A percentile compares a stretch with the other conserved stretches of the same genome.
These are phyloP conservation scores for Calyptomena viridis DNA, from an alignment of 2,113 vertebrate species.

Conservation along the genomic window DNA sequence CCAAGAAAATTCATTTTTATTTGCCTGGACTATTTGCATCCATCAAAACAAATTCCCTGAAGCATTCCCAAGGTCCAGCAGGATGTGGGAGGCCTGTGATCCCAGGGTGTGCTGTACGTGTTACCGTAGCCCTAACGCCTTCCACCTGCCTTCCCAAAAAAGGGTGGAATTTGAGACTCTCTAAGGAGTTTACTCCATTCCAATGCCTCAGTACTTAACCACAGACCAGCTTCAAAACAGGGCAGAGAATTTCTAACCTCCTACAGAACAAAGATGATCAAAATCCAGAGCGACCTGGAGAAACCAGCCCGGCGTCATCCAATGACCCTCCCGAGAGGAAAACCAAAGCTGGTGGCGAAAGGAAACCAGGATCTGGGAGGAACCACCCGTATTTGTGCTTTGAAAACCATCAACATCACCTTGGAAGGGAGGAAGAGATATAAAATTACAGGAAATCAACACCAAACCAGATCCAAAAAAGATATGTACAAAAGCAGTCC, in stretches of 20 bases:
- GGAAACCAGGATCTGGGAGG: neutral
- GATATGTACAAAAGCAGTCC: neutral
- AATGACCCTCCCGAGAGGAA: neutral
- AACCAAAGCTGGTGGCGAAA: neutral
- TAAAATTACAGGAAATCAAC: slow-evolving; percentile 48
- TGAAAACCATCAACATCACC: neutral
- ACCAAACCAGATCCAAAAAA: slow-evolving; percentile 2
- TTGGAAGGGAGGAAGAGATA: neutral
- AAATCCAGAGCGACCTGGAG: neutral
- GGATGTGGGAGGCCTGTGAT: neutral
- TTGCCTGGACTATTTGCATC: neutral
- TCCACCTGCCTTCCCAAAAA: neutral
- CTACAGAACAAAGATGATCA: neutral
- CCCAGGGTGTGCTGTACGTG: accelerated
- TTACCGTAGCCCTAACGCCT: accelerated
- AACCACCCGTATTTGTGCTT: slow-evolving; percentile 14
- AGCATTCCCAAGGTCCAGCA: neutral
- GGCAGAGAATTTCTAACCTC: neutral
- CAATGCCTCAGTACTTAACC: neutral
- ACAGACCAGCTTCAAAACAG: neutral
- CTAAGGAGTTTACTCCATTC: neutral
- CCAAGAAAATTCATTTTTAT: neutral
- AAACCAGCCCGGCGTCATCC: neutral
- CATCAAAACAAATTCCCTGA: neutral
- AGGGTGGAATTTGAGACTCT: neutral